Evolutionary conservation across 2,888 invertebrate genomes (phyloP).

Genomic region (Parnassius apollo): DNA sequence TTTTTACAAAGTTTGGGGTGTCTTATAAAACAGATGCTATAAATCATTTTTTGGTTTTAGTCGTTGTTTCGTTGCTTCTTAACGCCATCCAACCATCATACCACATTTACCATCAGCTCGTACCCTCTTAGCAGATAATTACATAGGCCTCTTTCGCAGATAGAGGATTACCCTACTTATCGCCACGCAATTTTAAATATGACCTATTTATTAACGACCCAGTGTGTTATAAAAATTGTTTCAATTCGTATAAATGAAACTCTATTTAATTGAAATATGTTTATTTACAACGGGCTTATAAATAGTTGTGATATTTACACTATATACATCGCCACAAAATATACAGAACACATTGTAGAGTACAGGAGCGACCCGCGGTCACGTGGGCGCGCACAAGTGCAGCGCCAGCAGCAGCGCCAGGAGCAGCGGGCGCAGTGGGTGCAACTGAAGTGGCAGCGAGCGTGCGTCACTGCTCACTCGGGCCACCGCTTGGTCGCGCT

Average conservation of each 20-base stretch:
- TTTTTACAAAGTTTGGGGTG: too few species aligned
- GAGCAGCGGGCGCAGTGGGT: conserved; percentile 17
- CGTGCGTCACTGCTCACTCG: conserved; percentile 32
- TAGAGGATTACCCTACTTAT: too few species aligned
- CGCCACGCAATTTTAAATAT: too few species aligned
- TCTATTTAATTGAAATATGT: not conserved
- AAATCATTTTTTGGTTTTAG: too few species aligned
- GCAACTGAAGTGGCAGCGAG: conserved; percentile 1
- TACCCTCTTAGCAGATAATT: not conserved
- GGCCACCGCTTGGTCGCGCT: conserved; percentile 74
- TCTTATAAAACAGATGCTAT: too few species aligned
- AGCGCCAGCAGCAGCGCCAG: conserved; percentile 17
- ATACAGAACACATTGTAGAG: conserved; percentile 15
- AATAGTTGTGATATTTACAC: conserved; percentile 26
- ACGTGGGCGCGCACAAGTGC: conserved; percentile 20
- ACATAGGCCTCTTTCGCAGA: too few species aligned
- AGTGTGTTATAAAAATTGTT: too few species aligned
- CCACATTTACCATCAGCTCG: not conserved
- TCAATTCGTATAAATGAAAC: not conserved
- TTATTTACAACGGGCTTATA: conserved; percentile 19
- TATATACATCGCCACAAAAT: conserved; percentile 30
- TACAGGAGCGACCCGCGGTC: conserved; percentile 10
- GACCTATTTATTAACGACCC: too few species aligned
- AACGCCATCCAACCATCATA: too few species aligned
- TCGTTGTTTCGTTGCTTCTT: too few species aligned